Evolutionary conservation across 2,797 vertebrate genomes (phyloP).

Genomic region (Anabacerthia variegaticeps): DNA sequence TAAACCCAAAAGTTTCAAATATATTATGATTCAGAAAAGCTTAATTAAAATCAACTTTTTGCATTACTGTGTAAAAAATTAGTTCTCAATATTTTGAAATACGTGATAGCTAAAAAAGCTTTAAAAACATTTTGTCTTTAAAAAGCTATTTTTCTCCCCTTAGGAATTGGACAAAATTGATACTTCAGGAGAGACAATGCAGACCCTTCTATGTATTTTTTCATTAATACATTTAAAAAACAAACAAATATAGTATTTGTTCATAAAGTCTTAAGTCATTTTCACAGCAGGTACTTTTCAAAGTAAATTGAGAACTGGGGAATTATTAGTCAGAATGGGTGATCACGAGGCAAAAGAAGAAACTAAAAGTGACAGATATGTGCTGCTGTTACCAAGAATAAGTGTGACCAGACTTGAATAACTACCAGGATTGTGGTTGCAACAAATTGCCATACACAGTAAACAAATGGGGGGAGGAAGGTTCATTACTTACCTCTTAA

Average conservation of each 20-base stretch:
- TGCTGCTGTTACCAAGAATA: not conserved
- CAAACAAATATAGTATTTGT: not conserved
- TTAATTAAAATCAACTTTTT: not conserved
- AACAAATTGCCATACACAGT: not conserved
- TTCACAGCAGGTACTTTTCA: not conserved
- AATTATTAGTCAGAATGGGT: not conserved
- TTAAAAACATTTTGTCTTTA: no score
- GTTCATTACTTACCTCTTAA: not conserved
- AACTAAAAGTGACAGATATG: not conserved
- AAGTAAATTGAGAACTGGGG: not conserved
- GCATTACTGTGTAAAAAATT: not conserved
- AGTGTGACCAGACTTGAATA: not conserved
- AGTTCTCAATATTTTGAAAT: not conserved
- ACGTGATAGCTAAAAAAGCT: not conserved
- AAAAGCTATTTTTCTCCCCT: no score
- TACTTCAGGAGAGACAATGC: no score
- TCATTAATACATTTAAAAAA: not conserved
- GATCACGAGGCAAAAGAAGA: not conserved
- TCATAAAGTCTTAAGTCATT: not conserved
- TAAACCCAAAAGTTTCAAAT: not conserved
- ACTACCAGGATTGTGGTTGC: not conserved
- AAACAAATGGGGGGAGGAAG: not conserved
- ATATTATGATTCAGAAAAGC: not conserved
- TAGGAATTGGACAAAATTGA: no score
- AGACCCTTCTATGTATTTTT: not conserved